Percentiles rank a stretch among this genome's conserved stretches.
These are phyloP conservation scores for Lochmaea crataegi DNA, from an alignment of 2,888 invertebrate species.

Conservation along the genomic window DNA sequence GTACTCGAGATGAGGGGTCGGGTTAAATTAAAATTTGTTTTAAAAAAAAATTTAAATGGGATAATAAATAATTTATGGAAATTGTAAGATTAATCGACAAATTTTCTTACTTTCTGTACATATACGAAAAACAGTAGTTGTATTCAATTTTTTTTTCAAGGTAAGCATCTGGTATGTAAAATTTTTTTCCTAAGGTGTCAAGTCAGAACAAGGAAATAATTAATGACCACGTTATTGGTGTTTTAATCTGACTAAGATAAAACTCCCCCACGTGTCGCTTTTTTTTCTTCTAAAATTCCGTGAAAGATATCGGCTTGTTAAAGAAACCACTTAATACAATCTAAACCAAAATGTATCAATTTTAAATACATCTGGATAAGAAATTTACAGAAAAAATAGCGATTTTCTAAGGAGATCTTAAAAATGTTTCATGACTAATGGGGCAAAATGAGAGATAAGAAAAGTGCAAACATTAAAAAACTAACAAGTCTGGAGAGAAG, in stretches of 20 bases:
- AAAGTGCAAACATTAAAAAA: no score
- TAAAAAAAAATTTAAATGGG: no score
- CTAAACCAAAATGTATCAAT: conserved; percentile 16
- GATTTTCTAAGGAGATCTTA: no score
- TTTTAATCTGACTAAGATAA: conserved; percentile 18
- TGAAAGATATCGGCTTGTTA: conserved; percentile 8
- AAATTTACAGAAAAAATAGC: neutral
- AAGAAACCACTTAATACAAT: conserved; percentile 23
- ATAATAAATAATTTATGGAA: no score
- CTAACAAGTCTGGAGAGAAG: no score
- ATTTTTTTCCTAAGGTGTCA: neutral
- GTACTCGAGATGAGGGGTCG: conserved; percentile 48
- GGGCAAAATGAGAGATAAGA: no score
- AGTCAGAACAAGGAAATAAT: conserved; percentile 1
- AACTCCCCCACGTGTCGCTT: conserved; percentile 8
- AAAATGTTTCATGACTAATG: no score
- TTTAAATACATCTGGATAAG: neutral
- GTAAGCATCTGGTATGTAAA: neutral
- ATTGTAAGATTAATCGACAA: no score
- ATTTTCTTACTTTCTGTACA: no score
- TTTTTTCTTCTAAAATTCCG: conserved; percentile 2
- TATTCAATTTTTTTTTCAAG: neutral
- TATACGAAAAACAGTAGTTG: no score
- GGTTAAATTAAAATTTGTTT: conserved; percentile 56
- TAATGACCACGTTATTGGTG: conserved; percentile 17